A percentile compares a stretch with the other conserved stretches of the same genome.
These are phyloP conservation scores for Platynereis dumerilii DNA, from an alignment of 2,888 invertebrate species.

Conservation along the genomic window DNA sequence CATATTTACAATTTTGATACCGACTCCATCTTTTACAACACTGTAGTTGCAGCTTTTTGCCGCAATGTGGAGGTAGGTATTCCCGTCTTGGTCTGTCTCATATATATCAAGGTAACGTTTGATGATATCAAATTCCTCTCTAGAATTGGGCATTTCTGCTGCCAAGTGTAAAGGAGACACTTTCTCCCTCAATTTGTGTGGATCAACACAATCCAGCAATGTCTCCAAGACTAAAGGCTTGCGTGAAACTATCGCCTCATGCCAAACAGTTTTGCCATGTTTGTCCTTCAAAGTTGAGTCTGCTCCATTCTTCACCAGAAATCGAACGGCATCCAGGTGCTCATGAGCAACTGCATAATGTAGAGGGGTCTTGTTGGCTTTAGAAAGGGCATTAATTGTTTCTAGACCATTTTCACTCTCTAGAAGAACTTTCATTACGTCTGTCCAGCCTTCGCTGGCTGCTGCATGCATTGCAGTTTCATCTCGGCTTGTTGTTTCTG, in stretches of 20 bases:
- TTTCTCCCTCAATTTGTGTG: too few relatives aligned
- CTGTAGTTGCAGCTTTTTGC: too few relatives aligned
- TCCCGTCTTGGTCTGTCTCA: slow-evolving; percentile 46
- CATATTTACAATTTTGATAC: too few relatives aligned
- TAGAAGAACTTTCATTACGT: neutral
- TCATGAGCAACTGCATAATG: slow-evolving; percentile 49
- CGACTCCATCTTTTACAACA: too few relatives aligned
- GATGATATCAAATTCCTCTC: too few relatives aligned
- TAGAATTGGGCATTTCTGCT: too few relatives aligned
- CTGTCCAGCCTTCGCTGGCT: too few relatives aligned
- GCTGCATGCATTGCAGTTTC: too few relatives aligned
- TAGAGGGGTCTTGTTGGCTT: slow-evolving; percentile 42
- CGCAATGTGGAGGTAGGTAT: slow-evolving; percentile 23
- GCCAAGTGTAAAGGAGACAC: too few relatives aligned
- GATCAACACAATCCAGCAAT: too few relatives aligned
- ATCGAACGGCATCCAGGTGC: slow-evolving; percentile 41
- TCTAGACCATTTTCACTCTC: neutral
- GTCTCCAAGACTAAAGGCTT: too few relatives aligned
- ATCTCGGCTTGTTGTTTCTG: slow-evolving; percentile 50
- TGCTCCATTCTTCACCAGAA: slow-evolving; percentile 42
- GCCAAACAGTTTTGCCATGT: slow-evolving; percentile 52
- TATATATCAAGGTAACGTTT: too few relatives aligned
- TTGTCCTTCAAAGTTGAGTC: slow-evolving; percentile 41
- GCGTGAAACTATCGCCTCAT: slow-evolving; percentile 46
- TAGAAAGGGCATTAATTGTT: neutral